Base-by-base conservation (phyloP, 2,888 invertebrate species). In the Dichetophora obliterata region DNA sequence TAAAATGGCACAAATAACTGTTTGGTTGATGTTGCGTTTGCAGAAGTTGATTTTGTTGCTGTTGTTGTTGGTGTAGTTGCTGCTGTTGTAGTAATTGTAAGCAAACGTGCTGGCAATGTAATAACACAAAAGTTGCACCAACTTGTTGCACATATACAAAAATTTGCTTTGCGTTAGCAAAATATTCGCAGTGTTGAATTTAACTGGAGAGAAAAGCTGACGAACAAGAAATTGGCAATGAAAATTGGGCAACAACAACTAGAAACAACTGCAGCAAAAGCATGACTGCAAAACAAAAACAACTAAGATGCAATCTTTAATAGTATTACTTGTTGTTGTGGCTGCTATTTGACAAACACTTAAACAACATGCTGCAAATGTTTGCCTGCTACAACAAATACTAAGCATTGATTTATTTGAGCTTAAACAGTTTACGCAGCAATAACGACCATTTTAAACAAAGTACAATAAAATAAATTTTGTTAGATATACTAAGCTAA, bases 1-100 rank as follows among this genome's bases (percentile, higher is more conserved):
- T 79, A 77, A 85, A 86, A 84, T 86, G 82, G 85, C 80, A 84
- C 85, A 82, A 80, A 78, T 85, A 85, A 85, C 85, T 80, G 85
- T 85, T 74, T 73, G 11, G 43, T 68, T 50, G 48, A 37, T 34
- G 50, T 63, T 48, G 48, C 37, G 31, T 19, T 65, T 54, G 27
- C 8, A 6, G 31, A 65, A 37, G n/a, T 22, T 71, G 57, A 19
- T 71, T 24, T 50, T 61, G 27, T 4, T 63, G 37, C 16, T 65
- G 65, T 34, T 8, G 27, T 8, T 65, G 65, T 65, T 65, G 5
- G 3, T 31, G 5, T 31, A 31, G 65, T 27, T 66, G 66, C 4
- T 24, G 22, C 3, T 68, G 22, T 24, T 48, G 24, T 57, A 22
- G 24, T 24, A 3, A 22, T 43, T 6, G 14, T 27, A 59, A 59